Conservation (phyloP, 2,113 vertebrate species). For the Bos indicus region DNA sequence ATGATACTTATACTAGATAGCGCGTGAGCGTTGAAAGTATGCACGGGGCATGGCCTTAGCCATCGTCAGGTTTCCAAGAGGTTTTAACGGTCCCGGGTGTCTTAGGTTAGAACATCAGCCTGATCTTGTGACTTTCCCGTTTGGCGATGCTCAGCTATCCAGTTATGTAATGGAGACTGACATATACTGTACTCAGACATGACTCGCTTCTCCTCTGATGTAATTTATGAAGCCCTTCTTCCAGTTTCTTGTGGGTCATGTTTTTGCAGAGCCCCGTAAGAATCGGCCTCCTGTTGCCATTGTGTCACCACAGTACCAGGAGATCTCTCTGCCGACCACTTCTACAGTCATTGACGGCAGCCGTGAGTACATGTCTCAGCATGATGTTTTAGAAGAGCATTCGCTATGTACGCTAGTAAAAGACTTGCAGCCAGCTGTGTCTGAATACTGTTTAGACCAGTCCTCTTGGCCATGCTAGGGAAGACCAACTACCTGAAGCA, state of each 20-base stretch:
- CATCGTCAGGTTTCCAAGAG: not conserved
- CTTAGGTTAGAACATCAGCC: not conserved
- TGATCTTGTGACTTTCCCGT: not conserved
- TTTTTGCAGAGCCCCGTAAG: slow-evolving; percentile 91
- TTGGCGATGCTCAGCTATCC: not conserved
- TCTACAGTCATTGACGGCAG: slow-evolving; percentile 97
- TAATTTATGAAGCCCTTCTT: not conserved
- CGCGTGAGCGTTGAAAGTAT: not conserved
- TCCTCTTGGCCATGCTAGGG: not conserved
- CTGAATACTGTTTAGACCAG: not conserved
- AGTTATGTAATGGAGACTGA: not conserved
- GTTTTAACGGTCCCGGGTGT: not conserved
- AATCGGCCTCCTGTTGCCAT: slow-evolving; percentile 93
- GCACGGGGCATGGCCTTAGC: not conserved
- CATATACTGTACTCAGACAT: not conserved
- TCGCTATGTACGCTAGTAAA: not conserved
- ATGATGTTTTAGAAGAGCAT: not conserved
- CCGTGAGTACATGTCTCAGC: slow-evolving; percentile 86
- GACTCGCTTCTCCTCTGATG: not conserved
- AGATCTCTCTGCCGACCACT: slow-evolving; percentile 95
- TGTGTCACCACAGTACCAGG: slow-evolving; percentile 94
- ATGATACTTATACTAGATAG: not conserved
- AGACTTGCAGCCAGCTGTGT: not conserved
- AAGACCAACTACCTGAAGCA: not conserved
- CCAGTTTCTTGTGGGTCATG: not conserved